These are phyloP conservation scores for Xestobium rufovillosum DNA, from an alignment of 2,888 invertebrate genomes.

Conservation along the genomic window DNA sequence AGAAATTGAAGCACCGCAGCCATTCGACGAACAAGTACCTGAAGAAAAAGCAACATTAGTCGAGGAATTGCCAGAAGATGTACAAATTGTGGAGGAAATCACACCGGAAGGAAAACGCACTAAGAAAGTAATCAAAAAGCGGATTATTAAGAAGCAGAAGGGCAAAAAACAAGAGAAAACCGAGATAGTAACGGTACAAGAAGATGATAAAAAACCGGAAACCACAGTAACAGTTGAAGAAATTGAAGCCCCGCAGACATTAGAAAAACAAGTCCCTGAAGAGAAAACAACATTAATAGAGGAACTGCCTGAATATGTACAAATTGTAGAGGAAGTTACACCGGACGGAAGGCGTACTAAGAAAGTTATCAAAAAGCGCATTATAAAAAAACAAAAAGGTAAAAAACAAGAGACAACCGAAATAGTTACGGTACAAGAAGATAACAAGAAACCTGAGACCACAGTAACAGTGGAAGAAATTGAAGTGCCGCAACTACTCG, in stretches of 20 bases:
- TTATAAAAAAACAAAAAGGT: conserved; percentile 35
- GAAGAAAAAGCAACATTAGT: conserved; percentile 17
- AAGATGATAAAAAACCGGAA: conserved; percentile 18
- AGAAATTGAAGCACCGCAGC: conserved; percentile 27
- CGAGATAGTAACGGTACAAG: conserved; percentile 31
- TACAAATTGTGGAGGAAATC: conserved; percentile 16
- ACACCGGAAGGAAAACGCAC: conserved; percentile 22
- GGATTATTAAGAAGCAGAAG: conserved; percentile 38
- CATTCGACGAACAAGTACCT: conserved; percentile 9
- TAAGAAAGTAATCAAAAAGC: conserved; percentile 37
- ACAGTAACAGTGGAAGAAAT: conserved; percentile 22
- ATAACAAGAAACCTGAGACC: conserved; percentile 23
- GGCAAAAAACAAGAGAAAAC: conserved; percentile 42
- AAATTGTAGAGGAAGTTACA: conserved; percentile 22
- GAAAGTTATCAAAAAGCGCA: conserved; percentile 29
- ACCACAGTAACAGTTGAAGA: conserved; percentile 21
- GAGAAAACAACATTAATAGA: conserved; percentile 23
- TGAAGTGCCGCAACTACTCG: conserved; percentile 26
- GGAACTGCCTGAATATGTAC: conserved; percentile 27
- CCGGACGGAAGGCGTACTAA: conserved; percentile 23
- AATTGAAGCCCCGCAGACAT: conserved; percentile 25
- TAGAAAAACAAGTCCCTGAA: conserved; percentile 9
- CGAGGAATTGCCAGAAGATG: conserved; percentile 19
- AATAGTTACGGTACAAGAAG: conserved; percentile 26
- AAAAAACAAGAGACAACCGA: conserved; percentile 28